These are phyloP conservation scores for Accipiter virgatus DNA, from an alignment of 2,113 vertebrate species.

Conservation along the genomic window DNA sequence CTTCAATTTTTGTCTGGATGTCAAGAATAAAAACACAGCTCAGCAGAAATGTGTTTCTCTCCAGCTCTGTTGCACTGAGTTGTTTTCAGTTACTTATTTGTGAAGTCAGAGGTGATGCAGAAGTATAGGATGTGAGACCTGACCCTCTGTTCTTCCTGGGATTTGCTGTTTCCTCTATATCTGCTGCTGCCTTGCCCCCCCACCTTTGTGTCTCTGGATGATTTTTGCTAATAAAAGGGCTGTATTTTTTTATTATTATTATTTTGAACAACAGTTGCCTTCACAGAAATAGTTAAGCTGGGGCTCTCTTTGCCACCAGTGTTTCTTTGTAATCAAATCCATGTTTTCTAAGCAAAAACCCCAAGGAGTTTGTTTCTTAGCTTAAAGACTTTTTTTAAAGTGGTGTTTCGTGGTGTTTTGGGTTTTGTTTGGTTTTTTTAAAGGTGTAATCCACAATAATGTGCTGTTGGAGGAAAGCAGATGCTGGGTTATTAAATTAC, in stretches of 20 bases:
- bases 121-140: neutral
- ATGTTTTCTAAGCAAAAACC: neutral
- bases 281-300: neutral
- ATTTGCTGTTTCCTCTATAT: neutral
- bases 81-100: neutral
- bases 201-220: neutral
- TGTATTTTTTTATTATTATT: neutral
- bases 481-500: neutral
- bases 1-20: neutral
- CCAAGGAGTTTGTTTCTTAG: neutral
- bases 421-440: neutral
- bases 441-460: neutral
- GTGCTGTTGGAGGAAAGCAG: neutral
- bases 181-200: neutral
- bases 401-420: no score
- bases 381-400: neutral
- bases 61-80: neutral
- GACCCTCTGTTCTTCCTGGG: neutral
- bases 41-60: neutral
- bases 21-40: neutral
- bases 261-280: neutral
- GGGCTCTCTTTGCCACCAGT: neutral
- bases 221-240: neutral
- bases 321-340: neutral
- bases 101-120: neutral